Percentiles rank a stretch among this genome's conserved stretches.
phyloP scores from a whole-genome alignment of 2,113 vertebrate genomes.

The Eleginops maclovinus region DNA sequence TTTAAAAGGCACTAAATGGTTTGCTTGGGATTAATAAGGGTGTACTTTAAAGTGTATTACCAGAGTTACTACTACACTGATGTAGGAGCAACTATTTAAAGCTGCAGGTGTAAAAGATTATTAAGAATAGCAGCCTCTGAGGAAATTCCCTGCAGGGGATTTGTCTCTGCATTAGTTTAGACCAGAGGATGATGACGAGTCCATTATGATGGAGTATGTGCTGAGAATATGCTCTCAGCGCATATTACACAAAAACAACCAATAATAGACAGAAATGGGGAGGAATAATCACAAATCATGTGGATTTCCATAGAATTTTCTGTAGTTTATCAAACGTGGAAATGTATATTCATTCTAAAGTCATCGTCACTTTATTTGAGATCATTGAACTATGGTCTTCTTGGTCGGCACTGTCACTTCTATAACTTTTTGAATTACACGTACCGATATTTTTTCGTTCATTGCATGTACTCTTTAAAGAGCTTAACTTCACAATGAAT shows the following conservation, averaged over 20 bases:
- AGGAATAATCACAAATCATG: neutral
- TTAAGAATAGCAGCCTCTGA: constrained; percentile 51
- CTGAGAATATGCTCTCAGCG: constrained; percentile 51
- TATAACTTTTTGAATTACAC: neutral
- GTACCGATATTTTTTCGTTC: neutral
- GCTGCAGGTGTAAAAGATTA: constrained; percentile 51
- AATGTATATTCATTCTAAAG: neutral
- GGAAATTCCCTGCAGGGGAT: constrained; percentile 43
- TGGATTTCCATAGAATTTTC: no score
- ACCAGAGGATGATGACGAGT: constrained; percentile 47
- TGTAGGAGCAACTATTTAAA: constrained; percentile 12
- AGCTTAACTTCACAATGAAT: neutral
- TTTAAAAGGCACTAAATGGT: no score
- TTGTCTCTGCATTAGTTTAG: constrained; percentile 38
- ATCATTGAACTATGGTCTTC: neutral
- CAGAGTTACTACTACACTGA: neutral
- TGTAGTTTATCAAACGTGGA: no score
- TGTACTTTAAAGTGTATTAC: neutral
- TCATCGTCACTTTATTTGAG: neutral
- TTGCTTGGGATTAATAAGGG: neutral
- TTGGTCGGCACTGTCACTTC: neutral
- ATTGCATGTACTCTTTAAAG: neutral
- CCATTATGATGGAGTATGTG: constrained; percentile 47
- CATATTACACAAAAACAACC: neutral
- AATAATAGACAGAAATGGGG: neutral